Evolutionary conservation across 1,140 invertebrate species (phyloP), one percentile per base, ranked within the genome.

Genomic region (Himalopsyche phryganea): DNA sequence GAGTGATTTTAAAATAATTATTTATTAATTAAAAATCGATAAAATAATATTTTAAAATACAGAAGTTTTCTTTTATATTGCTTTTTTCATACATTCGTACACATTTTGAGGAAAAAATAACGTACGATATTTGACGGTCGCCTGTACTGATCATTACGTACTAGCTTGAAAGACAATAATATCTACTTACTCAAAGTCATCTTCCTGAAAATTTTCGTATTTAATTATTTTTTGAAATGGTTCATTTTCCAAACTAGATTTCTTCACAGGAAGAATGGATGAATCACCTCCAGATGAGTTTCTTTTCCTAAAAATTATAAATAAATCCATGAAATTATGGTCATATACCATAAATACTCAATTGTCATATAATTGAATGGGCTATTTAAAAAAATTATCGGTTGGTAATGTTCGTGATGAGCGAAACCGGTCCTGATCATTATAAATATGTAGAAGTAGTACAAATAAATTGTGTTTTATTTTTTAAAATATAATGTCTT

Each of bases 151-250:
- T 9, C 14, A 9, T 6, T 7, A 44, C 6, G 14, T 9, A 10
- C 2, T 19, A 28, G 14, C 14, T 52, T 13, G 9, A 50, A 52
- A 52, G 23, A 36, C 10, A 9, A 7, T 9, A 44, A 44, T 7
- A 44, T 35, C 10, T 20, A 33, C 54, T 56, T 48, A 56, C 54
- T 56, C 47, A 41, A 56, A 23, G 15, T 49, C 54, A 33, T 32
- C 13, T 45, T 54, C 51, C 9, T 35, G 51, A 11, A 47, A 14
- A 14, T 38, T 41, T 19, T 54, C 28, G 19, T 10, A 7, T 54
- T 46, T 54, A 9, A 19, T 18, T 15, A 36, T 36, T 20, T 54
- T 56, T 41, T 14, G 40, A 11, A 11, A 13, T 14, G 40, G 40
- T 6, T 41, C 40, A 4, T 13, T 11, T 5, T 41, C 3, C 11